Conservation (phyloP, 2,113 vertebrate species). For the Myotis brandtii region DNA sequence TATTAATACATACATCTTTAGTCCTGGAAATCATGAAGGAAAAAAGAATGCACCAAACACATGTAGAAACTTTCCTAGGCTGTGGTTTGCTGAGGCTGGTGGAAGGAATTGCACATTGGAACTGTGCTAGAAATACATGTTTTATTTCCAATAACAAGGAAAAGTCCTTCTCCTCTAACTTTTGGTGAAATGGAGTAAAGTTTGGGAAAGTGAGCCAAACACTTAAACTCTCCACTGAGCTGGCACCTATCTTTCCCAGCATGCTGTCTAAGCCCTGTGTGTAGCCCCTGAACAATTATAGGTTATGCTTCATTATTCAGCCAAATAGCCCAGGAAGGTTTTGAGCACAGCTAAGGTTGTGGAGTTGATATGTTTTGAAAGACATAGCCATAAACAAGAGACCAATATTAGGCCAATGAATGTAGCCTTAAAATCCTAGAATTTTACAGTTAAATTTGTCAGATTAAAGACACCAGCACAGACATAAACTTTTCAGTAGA, state of each 20-base stretch:
- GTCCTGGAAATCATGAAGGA: not conserved
- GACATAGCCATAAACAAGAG: not conserved
- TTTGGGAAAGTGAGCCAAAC: constrained; percentile 35
- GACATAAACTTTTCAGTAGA: not conserved
- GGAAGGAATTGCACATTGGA: not conserved
- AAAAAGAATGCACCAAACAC: not conserved
- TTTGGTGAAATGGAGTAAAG: not conserved
- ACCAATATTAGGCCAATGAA: not conserved
- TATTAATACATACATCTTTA: not conserved
- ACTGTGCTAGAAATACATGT: not conserved
- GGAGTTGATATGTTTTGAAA: not conserved
- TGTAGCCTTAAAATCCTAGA: not conserved
- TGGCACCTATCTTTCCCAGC: not conserved
- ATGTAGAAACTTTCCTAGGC: not conserved
- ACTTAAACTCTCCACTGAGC: constrained; percentile 13
- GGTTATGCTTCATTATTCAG: not conserved
- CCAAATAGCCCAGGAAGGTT: not conserved
- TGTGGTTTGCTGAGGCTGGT: not conserved
- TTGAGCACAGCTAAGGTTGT: not conserved
- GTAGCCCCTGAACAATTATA: not conserved
- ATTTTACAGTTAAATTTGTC: constrained; percentile 2
- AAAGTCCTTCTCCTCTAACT: not conserved
- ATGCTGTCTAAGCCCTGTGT: not conserved
- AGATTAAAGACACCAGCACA: not conserved
- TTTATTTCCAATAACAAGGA: not conserved